Conservation (phyloP, 2,797 vertebrate species). For the Danio aesculapii region DNA sequence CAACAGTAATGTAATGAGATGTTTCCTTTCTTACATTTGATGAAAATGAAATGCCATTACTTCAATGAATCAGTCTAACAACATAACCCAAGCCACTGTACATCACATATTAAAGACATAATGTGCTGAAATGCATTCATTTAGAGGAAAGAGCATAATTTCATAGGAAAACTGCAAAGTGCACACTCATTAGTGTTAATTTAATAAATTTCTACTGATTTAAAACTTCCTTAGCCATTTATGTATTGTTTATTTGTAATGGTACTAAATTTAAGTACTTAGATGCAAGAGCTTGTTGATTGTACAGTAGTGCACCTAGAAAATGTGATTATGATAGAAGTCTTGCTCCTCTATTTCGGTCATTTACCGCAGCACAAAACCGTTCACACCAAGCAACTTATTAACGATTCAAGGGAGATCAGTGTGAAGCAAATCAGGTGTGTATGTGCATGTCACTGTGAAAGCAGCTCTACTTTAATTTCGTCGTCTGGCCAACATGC, state of each 20-base stretch:
- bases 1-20: neutral
- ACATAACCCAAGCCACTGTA: neutral
- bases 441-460: constrained; percentile 22
- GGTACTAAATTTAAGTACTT: constrained; percentile 20
- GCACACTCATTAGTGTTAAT: neutral
- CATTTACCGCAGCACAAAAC: neutral
- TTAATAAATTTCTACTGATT: neutral
- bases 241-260: neutral
- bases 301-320: neutral
- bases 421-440: constrained; percentile 40
- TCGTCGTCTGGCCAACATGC: neutral
- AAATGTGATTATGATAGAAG: constrained; percentile 13
- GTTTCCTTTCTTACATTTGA: neutral
- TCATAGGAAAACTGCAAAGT: neutral
- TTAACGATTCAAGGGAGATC: constrained; percentile 33
- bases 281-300: neutral
- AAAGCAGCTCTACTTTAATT: constrained; percentile 33
- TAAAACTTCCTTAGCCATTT: neutral
- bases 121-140: constrained; percentile 11
- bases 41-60: neutral
- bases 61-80: neutral
- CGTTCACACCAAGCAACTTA: constrained; percentile 33
- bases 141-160: neutral
- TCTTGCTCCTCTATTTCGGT: neutral
- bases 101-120: neutral